phyloP scores from a whole-genome alignment of 2,113 vertebrate species.

The Sinocyclocheilus anophthalmus region DNA sequence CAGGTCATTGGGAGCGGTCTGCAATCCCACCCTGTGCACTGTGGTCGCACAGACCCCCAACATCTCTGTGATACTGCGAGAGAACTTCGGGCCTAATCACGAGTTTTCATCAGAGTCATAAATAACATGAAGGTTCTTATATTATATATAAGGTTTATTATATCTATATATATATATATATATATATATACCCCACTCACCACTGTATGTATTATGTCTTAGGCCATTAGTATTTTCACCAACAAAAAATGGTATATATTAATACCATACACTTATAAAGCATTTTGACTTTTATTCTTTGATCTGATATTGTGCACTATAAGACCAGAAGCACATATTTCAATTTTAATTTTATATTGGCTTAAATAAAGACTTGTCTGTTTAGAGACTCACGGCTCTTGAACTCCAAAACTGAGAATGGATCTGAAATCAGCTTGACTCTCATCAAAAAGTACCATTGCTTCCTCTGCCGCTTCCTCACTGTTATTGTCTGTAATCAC shows the following conservation, averaged over 20 bases:
- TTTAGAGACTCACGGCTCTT: constrained; percentile 85
- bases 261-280: too few relatives aligned
- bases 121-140: too few relatives aligned
- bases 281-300: too few relatives aligned
- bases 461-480: constrained; percentile 38
- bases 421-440: constrained; percentile 87
- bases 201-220: too few relatives aligned
- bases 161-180: too few relatives aligned
- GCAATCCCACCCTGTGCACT: constrained; percentile 89
- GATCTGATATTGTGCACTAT: background rate
- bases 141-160: too few relatives aligned
- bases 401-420: constrained; percentile 93
- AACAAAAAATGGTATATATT: too few relatives aligned
- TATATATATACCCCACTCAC: too few relatives aligned
- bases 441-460: constrained; percentile 60
- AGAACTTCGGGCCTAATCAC: constrained; percentile 83
- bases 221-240: too few relatives aligned
- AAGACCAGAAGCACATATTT: background rate
- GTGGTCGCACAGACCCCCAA: constrained; percentile 91
- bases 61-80: constrained; percentile 91
- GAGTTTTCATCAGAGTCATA: too few relatives aligned
- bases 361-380: background rate
- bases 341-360: background rate
- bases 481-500: constrained; percentile 51
- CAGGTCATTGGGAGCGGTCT: constrained; percentile 87